phyloP scores from a whole-genome alignment of 2,113 vertebrate species.

The Rhea americana region DNA sequence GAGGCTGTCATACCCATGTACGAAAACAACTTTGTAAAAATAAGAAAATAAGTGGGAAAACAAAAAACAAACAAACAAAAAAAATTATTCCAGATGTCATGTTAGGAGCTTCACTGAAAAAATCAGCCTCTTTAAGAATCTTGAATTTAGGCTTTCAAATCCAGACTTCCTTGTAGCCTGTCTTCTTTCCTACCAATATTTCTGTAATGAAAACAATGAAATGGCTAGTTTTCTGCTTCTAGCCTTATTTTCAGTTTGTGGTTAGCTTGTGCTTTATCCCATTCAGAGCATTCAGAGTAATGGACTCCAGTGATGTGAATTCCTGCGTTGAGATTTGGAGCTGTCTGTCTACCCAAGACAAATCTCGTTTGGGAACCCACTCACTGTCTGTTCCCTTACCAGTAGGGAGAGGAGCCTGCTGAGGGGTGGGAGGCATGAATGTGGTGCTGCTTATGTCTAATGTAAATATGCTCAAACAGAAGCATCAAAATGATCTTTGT shows the following conservation, averaged over 20 bases:
- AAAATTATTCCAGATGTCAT: neutral
- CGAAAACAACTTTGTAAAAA: neutral
- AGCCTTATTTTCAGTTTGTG: neutral
- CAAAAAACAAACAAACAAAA: neutral
- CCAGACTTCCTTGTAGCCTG: neutral
- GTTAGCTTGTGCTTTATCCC: neutral
- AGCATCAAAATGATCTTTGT: neutral
- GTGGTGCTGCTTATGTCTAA: fast-evolving
- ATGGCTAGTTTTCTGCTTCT: neutral
- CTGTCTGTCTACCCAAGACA: neutral
- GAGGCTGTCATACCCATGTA: neutral
- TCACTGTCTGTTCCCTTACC: neutral
- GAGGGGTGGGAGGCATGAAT: neutral
- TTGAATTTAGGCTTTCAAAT: neutral
- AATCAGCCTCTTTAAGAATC: neutral
- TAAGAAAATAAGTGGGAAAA: neutral
- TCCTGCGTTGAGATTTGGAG: neutral
- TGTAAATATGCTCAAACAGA: neutral
- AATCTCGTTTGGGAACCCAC: neutral
- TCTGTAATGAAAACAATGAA: neutral
- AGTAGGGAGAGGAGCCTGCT: neutral
- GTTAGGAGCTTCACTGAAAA: neutral
- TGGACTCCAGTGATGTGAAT: neutral
- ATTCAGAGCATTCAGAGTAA: neutral
- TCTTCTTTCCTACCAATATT: neutral